These are phyloP conservation scores for Steinernema scapterisci DNA, from an alignment of 2,888 invertebrate species.

Conservation along the genomic window DNA sequence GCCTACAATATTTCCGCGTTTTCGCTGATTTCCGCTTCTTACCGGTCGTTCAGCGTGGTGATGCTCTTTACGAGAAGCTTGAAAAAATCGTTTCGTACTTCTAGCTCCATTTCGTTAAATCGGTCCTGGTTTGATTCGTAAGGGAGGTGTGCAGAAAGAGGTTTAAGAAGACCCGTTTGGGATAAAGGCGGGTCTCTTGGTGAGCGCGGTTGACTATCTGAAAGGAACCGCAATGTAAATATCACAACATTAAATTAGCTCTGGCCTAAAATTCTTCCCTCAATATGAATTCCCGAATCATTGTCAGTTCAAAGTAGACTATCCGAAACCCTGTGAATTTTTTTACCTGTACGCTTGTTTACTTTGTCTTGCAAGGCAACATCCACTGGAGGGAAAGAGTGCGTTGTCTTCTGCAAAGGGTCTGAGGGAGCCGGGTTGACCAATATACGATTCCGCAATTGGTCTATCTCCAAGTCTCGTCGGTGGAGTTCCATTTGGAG, in stretches of 20 bases:
- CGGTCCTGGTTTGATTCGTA: neutral
- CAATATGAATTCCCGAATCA: too few species aligned
- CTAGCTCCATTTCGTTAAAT: neutral
- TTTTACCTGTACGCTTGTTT: neutral
- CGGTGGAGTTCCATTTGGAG: constrained; percentile 53
- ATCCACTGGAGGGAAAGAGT: neutral
- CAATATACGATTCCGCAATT: constrained; percentile 14
- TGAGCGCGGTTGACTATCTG: neutral
- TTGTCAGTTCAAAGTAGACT: too few species aligned
- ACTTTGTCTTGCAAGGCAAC: neutral
- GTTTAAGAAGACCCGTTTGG: neutral
- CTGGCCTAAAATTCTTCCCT: too few species aligned
- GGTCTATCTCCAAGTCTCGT: constrained; percentile 50
- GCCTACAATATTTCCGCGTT: neutral
- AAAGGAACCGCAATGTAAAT: too few species aligned
- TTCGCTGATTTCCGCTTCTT: neutral
- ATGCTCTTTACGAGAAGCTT: neutral
- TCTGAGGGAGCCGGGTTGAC: neutral
- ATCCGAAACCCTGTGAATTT: neutral
- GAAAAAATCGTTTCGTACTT: neutral
- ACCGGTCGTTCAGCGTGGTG: neutral
- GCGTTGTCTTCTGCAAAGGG: neutral
- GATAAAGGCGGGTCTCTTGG: neutral
- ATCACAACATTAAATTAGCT: too few species aligned
- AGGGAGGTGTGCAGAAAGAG: neutral